These are phyloP conservation scores for Drosophila recens DNA, from an alignment of 2,888 invertebrate species.

Conservation along the genomic window DNA sequence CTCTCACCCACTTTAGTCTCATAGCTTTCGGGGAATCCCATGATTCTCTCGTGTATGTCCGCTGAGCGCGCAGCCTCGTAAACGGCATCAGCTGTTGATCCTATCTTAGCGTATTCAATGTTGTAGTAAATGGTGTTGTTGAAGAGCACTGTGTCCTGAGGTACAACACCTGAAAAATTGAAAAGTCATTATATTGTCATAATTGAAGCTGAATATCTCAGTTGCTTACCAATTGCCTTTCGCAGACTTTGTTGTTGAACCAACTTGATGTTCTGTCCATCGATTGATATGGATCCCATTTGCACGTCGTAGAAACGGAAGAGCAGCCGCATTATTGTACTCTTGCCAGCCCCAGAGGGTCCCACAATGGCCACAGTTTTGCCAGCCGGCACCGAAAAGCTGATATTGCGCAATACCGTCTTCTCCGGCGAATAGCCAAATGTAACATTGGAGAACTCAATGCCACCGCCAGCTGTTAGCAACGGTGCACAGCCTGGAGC, in stretches of 20 bases:
- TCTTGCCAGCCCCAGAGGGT: slow-evolving; percentile 96
- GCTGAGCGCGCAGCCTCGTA: slow-evolving; percentile 95
- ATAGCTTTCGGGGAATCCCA: slow-evolving; percentile 95
- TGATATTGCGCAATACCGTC: slow-evolving; percentile 90
- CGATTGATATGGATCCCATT: slow-evolving; percentile 93
- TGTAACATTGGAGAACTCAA: slow-evolving; percentile 95
- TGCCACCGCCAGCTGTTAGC: slow-evolving; percentile 87
- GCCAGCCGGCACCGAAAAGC: slow-evolving; percentile 92
- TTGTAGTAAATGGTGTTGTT: slow-evolving; percentile 97
- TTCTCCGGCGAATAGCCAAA: slow-evolving; percentile 95
- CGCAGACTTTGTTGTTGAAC: slow-evolving; percentile 94
- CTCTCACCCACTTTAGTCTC: slow-evolving; percentile 97
- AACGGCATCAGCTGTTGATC: slow-evolving; percentile 92
- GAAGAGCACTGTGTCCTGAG: slow-evolving; percentile 98
- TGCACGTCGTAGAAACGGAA: slow-evolving; percentile 99
- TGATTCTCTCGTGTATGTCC: slow-evolving; percentile 96
- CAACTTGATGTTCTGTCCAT: slow-evolving; percentile 94
- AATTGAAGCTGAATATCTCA: background rate
- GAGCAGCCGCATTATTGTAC: slow-evolving; percentile 96
- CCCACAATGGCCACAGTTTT: slow-evolving; percentile 95
- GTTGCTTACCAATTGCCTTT: slow-evolving; percentile 87
- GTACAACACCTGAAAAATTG: slow-evolving; percentile 91
- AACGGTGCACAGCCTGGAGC: slow-evolving; percentile 91
- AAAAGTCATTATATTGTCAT: background rate
- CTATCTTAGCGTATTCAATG: slow-evolving; percentile 95